Conservation (phyloP, 2,113 vertebrate genomes). For the Eptatretus burgeri region DNA sequence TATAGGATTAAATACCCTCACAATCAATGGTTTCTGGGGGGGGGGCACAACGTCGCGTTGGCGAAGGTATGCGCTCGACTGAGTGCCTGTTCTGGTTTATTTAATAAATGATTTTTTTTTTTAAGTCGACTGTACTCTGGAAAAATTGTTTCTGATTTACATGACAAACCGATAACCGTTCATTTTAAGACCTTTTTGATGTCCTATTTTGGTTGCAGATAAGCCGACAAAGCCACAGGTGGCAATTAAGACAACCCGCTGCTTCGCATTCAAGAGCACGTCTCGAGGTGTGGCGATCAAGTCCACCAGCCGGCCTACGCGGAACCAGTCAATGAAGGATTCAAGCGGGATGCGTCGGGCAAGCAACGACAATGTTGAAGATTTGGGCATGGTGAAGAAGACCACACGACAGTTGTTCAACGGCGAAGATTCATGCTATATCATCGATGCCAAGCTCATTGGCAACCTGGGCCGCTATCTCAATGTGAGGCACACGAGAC, state of each 20-base stretch:
- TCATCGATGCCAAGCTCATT: conserved; percentile 84
- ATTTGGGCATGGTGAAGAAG: conserved; percentile 13
- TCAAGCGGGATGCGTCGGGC: neutral
- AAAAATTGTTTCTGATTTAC: too few relatives aligned
- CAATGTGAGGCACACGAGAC: conserved; percentile 28
- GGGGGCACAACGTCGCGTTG: too few relatives aligned
- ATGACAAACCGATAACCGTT: too few relatives aligned
- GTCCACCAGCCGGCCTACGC: conserved; percentile 18
- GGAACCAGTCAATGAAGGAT: neutral
- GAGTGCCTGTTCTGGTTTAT: too few relatives aligned
- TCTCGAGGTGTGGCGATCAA: conserved; percentile 61
- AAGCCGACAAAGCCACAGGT: conserved; percentile 48
- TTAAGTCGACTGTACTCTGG: too few relatives aligned
- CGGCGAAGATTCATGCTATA: conserved; percentile 82
- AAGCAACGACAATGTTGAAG: neutral
- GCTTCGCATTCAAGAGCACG: conserved; percentile 57
- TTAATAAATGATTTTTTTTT: too few relatives aligned
- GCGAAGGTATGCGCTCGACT: too few relatives aligned
- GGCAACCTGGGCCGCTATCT: conserved; percentile 87
- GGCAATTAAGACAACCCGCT: conserved; percentile 69
- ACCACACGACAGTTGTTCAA: conserved; percentile 73
- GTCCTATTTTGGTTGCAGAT: neutral
- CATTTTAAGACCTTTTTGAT: too few relatives aligned
- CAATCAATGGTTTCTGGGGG: too few relatives aligned
- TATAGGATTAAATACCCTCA: too few relatives aligned